phyloP scores from a whole-genome alignment of 1,140 invertebrate species.

The Dryas iulia region DNA sequence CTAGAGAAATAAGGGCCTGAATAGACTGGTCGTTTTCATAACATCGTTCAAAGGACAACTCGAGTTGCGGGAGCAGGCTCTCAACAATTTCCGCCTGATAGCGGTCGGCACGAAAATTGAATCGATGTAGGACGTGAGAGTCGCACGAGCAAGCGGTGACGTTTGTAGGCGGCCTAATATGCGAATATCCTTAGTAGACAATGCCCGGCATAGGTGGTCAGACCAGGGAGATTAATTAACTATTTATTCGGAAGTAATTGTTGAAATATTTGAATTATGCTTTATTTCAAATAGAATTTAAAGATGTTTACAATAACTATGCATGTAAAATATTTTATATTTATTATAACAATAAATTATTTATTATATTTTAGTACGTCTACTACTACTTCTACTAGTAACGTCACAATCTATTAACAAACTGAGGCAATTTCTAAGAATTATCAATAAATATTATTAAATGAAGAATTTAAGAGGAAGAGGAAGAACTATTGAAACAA shows the following conservation, averaged over 20 bases:
- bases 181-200: not conserved
- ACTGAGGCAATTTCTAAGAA: not conserved
- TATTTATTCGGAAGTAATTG: too few species aligned
- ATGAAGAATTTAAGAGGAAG: not conserved
- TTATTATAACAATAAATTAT: too few species aligned
- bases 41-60: conserved; percentile 22
- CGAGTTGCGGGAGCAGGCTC: conserved; percentile 32
- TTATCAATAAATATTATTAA: not conserved
- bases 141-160: conserved; percentile 7
- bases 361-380: too few species aligned
- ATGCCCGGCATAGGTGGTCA: not conserved
- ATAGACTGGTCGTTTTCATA: conserved; percentile 16
- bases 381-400: too few species aligned
- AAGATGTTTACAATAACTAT: too few species aligned
- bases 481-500: not conserved
- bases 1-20: conserved; percentile 6
- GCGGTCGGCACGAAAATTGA: conserved; percentile 43
- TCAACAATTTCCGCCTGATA: conserved; percentile 46
- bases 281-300: too few species aligned
- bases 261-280: too few species aligned
- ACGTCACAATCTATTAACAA: too few species aligned
- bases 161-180: conserved; percentile 10
- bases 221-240: too few species aligned
- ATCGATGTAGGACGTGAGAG: conserved; percentile 27
- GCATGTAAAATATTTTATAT: too few species aligned